Conservation (phyloP, 1,140 invertebrate species). For the Sipha flava region DNA sequence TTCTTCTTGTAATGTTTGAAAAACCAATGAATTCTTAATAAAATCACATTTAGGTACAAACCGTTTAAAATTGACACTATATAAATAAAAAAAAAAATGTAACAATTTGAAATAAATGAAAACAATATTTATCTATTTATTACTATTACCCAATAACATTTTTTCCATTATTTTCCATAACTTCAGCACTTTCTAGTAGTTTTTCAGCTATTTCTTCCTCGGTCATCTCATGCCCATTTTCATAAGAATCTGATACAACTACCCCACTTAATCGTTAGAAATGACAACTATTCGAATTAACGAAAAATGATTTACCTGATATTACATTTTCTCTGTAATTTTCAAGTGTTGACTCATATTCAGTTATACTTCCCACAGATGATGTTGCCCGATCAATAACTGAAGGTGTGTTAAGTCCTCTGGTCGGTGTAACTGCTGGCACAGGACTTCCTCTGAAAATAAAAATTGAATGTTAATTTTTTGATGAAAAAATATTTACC, state of each 20-base stretch:
- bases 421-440: slow-evolving; percentile 25
- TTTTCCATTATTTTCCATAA: slow-evolving; percentile 50
- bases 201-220: slow-evolving; percentile 59
- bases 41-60: slow-evolving; percentile 55
- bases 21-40: slow-evolving; percentile 59
- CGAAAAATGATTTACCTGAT: background rate
- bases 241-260: background rate
- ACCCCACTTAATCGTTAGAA: background rate
- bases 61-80: slow-evolving; percentile 58
- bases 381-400: background rate
- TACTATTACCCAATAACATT: slow-evolving; percentile 58
- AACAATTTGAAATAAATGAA: too few species aligned
- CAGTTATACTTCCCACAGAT: slow-evolving; percentile 2
- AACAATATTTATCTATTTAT: background rate
- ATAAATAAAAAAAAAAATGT: background rate
- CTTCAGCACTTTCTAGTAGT: slow-evolving; percentile 57
- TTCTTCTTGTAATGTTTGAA: slow-evolving; percentile 47
- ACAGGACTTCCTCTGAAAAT: slow-evolving; percentile 33
- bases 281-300: background rate
- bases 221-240: slow-evolving; percentile 42
- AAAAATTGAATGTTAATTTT: background rate
- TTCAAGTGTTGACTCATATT: background rate
- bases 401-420: slow-evolving; percentile 14
- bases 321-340: background rate
- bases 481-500: too few species aligned